phyloP scores from a whole-genome alignment of 1,140 invertebrate genomes.

The Halictus rubicundus region DNA sequence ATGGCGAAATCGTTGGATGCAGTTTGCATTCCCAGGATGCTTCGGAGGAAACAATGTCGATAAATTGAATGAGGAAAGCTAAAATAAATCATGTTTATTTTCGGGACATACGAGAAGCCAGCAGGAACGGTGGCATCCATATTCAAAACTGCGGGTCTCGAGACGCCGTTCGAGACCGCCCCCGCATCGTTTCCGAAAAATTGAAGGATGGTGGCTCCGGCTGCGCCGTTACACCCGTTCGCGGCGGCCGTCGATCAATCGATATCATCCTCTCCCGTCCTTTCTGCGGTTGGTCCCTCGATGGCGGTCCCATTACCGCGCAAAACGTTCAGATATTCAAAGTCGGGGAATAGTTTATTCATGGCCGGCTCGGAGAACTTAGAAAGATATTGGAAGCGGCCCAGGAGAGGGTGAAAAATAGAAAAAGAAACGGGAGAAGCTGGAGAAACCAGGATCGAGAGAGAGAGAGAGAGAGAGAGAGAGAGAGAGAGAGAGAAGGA shows the following conservation, averaged over 20 bases:
- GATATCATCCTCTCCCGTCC: constrained; percentile 64
- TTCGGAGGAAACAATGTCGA: too few species aligned
- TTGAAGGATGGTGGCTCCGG: constrained; percentile 51
- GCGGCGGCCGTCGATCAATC: constrained; percentile 63
- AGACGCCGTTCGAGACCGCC: background rate
- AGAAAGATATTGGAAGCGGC: constrained; percentile 80
- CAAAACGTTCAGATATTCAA: constrained; percentile 80
- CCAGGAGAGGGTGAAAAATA: constrained; percentile 63
- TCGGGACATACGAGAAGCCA: too few species aligned
- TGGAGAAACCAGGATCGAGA: background rate
- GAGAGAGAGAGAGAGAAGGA: constrained; percentile 18
- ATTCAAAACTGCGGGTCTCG: background rate
- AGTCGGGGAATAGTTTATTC: constrained; percentile 81
- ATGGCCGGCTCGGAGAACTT: constrained; percentile 78
- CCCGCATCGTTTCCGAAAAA: constrained; percentile 52
- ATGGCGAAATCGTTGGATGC: too few species aligned
- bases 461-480: constrained; percentile 20
- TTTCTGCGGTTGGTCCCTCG: constrained; percentile 70
- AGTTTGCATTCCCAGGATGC: too few species aligned
- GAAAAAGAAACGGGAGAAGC: constrained; percentile 33
- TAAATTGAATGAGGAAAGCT: too few species aligned
- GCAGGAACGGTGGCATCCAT: too few species aligned
- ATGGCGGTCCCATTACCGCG: constrained; percentile 73
- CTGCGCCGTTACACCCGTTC: constrained; percentile 17
- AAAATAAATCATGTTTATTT: too few species aligned